Evolutionary conservation across 2,113 vertebrate species (phyloP).

Genomic region (Ahaetulla prasina): DNA sequence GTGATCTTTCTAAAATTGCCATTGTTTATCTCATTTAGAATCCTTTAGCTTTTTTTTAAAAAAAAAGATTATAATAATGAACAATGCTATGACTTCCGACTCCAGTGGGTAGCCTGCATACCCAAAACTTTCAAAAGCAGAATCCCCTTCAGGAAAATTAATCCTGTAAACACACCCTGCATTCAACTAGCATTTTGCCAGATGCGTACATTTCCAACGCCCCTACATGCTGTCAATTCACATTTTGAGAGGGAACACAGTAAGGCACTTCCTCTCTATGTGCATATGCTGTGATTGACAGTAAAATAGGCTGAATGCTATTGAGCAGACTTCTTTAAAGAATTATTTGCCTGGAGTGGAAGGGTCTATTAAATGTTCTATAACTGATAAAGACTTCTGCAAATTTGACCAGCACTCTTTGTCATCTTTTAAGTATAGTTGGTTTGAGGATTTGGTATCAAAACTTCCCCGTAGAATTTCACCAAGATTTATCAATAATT

Average conservation of each 20-base stretch:
- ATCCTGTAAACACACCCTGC: neutral
- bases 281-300: neutral
- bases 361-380: neutral
- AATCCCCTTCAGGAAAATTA: slow-evolving; percentile 27
- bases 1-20: slow-evolving; percentile 66
- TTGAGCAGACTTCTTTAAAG: neutral
- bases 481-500: neutral
- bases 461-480: neutral
- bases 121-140: slow-evolving; percentile 14
- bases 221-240: slow-evolving; percentile 16
- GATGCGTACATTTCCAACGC: neutral
- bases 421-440: neutral
- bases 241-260: slow-evolving; percentile 10
- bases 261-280: neutral
- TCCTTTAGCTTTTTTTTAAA: slow-evolving; percentile 37
- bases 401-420: neutral
- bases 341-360: neutral
- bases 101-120: slow-evolving; percentile 24
- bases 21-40: slow-evolving; percentile 61
- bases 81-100: slow-evolving; percentile 39
- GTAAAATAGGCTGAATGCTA: neutral
- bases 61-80: slow-evolving; percentile 28
- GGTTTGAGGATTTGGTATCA: neutral
- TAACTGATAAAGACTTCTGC: neutral
- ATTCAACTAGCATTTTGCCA: neutral